Evolutionary conservation across 2,888 invertebrate species (phyloP).

Genomic region (Diabrotica balteata): DNA sequence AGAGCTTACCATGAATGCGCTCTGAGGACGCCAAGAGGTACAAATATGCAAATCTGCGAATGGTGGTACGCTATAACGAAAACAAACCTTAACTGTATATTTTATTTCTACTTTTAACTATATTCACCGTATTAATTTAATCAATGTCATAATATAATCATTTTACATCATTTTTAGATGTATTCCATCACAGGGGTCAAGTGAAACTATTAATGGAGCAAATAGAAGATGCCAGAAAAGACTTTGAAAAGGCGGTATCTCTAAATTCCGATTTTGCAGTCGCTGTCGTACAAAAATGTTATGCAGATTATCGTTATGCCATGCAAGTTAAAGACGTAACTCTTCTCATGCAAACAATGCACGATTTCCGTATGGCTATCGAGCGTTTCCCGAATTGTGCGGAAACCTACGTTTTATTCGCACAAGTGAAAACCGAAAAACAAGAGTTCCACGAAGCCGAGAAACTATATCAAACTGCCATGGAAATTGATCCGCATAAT

Average conservation of each 20-base stretch:
- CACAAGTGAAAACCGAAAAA: constrained; percentile 81
- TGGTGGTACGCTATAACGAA: too few species aligned
- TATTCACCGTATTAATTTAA: too few species aligned
- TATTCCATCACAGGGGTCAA: constrained; percentile 93
- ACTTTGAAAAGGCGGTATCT: constrained; percentile 83
- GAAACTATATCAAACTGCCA: constrained; percentile 79
- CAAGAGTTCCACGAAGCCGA: constrained; percentile 86
- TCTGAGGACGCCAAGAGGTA: too few species aligned
- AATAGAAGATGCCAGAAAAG: constrained; percentile 79
- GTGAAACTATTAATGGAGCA: constrained; percentile 83
- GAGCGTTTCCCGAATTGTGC: constrained; percentile 83
- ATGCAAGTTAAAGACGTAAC: constrained; percentile 59
- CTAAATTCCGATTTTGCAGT: constrained; percentile 85
- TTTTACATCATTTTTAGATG: constrained; percentile 64
- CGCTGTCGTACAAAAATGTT: constrained; percentile 89
- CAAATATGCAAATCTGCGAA: too few species aligned
- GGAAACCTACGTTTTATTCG: constrained; percentile 88
- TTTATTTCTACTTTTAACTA: too few species aligned
- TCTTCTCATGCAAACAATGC: constrained; percentile 70
- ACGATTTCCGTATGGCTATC: constrained; percentile 77
- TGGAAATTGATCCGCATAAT: constrained; percentile 83
- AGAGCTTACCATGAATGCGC: too few species aligned
- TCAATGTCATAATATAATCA: too few species aligned
- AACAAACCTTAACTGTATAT: too few species aligned
- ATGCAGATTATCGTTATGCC: constrained; percentile 76